A percentile compares a stretch with the other conserved stretches of the same genome.
These are phyloP conservation scores for Chitala chitala DNA, from an alignment of 2,113 vertebrate species.

Conservation along the genomic window DNA sequence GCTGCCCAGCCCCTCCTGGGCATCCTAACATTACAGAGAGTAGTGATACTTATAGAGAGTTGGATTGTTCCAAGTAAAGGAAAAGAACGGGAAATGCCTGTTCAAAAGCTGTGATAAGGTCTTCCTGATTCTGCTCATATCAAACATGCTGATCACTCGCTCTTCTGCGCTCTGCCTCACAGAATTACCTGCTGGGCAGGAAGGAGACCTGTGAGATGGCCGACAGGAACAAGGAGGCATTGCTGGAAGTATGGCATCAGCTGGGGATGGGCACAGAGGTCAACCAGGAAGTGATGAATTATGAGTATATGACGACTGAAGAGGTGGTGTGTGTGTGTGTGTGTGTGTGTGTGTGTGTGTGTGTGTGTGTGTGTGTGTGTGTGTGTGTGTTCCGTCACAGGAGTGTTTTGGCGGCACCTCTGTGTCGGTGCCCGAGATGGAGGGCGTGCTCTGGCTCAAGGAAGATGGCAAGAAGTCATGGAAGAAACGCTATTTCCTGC, in stretches of 20 bases:
- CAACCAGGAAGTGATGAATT: not conserved
- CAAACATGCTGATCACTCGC: not conserved
- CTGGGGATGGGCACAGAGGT: not conserved
- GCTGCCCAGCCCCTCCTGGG: too few relatives aligned
- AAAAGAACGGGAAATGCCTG: too few relatives aligned
- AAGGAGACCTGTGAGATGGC: constrained; percentile 96
- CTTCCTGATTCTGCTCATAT: not conserved
- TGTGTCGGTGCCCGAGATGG: constrained; percentile 94
- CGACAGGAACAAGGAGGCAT: constrained; percentile 94
- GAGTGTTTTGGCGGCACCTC: constrained; percentile 95
- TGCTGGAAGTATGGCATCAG: constrained; percentile 74
- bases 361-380: constrained; percentile 9
- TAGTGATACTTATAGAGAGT: too few relatives aligned
- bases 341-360: not conserved
- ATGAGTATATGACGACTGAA: constrained; percentile 4
- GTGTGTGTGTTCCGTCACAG: constrained; percentile 54
- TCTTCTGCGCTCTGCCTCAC: not conserved
- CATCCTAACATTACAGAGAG: too few relatives aligned
- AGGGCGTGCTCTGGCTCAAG: constrained; percentile 92
- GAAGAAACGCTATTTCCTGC: constrained; percentile 97
- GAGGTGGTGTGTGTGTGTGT: constrained; percentile 16
- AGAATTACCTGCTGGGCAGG: constrained; percentile 95
- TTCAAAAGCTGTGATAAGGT: not conserved
- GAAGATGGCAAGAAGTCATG: constrained; percentile 98
- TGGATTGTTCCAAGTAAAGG: too few relatives aligned